A percentile compares a stretch with the other conserved stretches of the same genome.
These are phyloP conservation scores for Zosterops hypoxanthus DNA, from an alignment of 2,113 vertebrate genomes.

Conservation along the genomic window DNA sequence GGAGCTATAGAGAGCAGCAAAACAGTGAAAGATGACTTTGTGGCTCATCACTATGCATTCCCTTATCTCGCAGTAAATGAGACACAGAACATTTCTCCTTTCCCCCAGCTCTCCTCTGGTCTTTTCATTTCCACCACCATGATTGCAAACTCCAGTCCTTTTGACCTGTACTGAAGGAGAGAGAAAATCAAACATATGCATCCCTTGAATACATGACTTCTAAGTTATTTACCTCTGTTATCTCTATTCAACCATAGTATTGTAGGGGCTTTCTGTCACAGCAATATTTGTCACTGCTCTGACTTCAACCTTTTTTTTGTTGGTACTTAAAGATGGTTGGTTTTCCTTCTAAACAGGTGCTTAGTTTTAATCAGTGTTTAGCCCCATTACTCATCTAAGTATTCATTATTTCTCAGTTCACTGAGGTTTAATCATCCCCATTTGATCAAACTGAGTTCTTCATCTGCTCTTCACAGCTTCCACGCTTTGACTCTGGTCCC, in stretches of 20 bases:
- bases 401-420: constrained; percentile 33
- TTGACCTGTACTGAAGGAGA: neutral
- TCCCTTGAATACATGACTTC: neutral
- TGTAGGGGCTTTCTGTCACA: neutral
- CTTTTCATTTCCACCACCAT: neutral
- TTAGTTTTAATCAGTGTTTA: constrained; percentile 35
- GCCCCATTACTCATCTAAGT: constrained; percentile 9
- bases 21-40: neutral
- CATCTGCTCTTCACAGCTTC: constrained; percentile 38
- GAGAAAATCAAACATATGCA: neutral
- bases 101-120: neutral
- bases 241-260: neutral
- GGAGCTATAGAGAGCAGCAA: neutral
- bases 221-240: constrained; percentile 17
- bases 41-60: neutral
- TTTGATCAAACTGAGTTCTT: constrained; percentile 11
- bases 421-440: neutral
- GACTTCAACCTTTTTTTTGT: neutral
- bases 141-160: neutral
- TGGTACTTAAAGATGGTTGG: neutral
- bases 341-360: neutral
- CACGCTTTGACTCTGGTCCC: constrained; percentile 1
- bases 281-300: neutral
- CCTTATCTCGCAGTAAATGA: neutral
- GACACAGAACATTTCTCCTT: neutral